phyloP scores from a whole-genome alignment of 2,113 vertebrate species.

The Ictalurus furcatus region DNA sequence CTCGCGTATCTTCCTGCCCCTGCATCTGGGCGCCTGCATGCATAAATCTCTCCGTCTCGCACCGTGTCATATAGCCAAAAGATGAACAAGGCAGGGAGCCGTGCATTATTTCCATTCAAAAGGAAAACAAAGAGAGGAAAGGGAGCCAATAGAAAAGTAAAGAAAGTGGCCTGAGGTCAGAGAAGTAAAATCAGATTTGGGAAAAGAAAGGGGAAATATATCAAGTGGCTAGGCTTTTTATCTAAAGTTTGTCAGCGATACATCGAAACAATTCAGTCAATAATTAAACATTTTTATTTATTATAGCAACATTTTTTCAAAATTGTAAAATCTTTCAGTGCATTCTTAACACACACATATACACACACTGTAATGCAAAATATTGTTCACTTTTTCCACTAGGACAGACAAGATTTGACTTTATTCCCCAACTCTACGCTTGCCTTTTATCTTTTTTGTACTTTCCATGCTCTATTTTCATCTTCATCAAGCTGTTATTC shows the following conservation, averaged over 20 bases:
- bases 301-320: conserved; percentile 1
- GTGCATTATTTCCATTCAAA: conserved; percentile 78
- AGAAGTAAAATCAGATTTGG: conserved; percentile 81
- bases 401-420: conserved; percentile 15
- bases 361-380: not conserved
- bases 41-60: conserved; percentile 89
- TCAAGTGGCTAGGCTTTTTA: conserved; percentile 20
- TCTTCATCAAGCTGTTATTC: conserved; percentile 71
- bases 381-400: conserved; percentile 3
- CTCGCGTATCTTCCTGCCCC: conserved; percentile 82
- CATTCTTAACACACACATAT: not conserved
- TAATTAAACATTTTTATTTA: conserved; percentile 8
- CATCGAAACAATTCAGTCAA: not conserved
- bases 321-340: not conserved
- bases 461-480: conserved; percentile 70
- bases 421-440: conserved; percentile 37
- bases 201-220: not conserved
- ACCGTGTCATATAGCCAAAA: conserved; percentile 79
- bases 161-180: conserved; percentile 85
- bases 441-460: conserved; percentile 46
- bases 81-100: conserved; percentile 80
- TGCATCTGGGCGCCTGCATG: conserved; percentile 83
- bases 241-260: conserved; percentile 8
- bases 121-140: conserved; percentile 36
- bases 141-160: conserved; percentile 27